A percentile compares a stretch with the other conserved stretches of the same genome.
Evolutionary conservation across 2,113 vertebrate species (phyloP).

Genomic region (Anser brachyrhynchus): DNA sequence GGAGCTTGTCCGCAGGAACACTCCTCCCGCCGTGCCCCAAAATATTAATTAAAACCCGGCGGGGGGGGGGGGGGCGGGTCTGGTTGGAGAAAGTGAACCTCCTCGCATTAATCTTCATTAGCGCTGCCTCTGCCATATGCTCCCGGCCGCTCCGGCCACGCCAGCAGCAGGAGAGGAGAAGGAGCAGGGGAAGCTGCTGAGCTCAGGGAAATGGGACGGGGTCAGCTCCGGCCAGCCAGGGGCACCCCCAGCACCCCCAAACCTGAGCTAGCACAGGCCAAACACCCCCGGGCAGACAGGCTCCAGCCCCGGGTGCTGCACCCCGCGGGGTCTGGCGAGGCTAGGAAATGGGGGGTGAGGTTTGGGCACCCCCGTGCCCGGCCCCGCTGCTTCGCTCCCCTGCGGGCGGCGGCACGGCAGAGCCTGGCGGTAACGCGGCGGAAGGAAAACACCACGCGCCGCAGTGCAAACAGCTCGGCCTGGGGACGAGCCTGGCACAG

Average conservation of each 20-base stretch:
- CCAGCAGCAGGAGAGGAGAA: not conserved
- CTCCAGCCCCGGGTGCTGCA: not conserved
- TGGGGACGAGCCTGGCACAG: rapidly evolving
- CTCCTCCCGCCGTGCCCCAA: not conserved
- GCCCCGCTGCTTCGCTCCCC: rapidly evolving
- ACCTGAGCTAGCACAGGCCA: too few relatives aligned
- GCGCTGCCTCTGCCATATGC: slow-evolving; percentile 3
- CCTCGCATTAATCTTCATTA: slow-evolving; percentile 59
- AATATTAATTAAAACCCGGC: not conserved
- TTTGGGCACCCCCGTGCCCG: rapidly evolving
- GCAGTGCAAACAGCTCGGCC: not conserved
- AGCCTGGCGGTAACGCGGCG: not conserved
- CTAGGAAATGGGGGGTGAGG: not conserved
- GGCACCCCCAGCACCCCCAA: not conserved
- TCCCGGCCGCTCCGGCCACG: not conserved
- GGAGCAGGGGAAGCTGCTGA: slow-evolving; percentile 56
- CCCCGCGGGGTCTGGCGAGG: not conserved
- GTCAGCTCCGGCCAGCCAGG: rapidly evolving
- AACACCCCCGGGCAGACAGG: rapidly evolving
- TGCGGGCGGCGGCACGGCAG: rapidly evolving
- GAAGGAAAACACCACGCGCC: not conserved
- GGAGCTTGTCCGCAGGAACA: not conserved
- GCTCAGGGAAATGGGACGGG: not conserved
- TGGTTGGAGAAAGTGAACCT: not conserved
- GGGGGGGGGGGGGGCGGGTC: not conserved